Percentiles rank a stretch among this genome's conserved stretches.
Evolutionary conservation across 2,797 vertebrate genomes (phyloP).

Genomic region (Argentina silus): DNA sequence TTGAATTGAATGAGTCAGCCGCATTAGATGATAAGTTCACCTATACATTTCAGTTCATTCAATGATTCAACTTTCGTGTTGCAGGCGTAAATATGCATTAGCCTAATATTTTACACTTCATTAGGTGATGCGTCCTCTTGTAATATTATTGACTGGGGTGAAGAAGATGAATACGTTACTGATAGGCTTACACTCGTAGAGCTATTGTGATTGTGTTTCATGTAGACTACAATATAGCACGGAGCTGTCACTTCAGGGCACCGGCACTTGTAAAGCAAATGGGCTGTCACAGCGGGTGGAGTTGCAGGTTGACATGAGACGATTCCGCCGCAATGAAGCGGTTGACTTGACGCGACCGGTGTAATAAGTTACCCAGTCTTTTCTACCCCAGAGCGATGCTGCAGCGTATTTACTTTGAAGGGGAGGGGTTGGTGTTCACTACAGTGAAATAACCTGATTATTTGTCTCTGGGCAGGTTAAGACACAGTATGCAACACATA

Average conservation of each 20-base stretch:
- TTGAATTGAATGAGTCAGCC: conserved; percentile 59
- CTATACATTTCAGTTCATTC: conserved; percentile 2
- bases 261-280: not conserved
- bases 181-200: not conserved
- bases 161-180: not conserved
- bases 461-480: not conserved
- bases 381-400: not conserved
- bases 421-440: not conserved
- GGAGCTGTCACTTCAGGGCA: conserved; percentile 1
- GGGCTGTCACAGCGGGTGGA: conserved; percentile 49
- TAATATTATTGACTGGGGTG: not conserved
- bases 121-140: not conserved
- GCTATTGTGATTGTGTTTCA: not conserved
- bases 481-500: not conserved
- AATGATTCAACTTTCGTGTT: not conserved
- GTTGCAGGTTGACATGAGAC: conserved; percentile 57
- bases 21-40: not conserved
- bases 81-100: not conserved
- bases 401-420: not conserved
- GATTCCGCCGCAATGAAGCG: conserved; percentile 20
- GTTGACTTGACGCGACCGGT: conserved; percentile 2
- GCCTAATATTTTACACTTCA: not conserved
- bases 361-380: not conserved
- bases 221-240: not conserved
- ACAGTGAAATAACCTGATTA: not conserved